These are phyloP conservation scores for Seriola dumerili DNA, from an alignment of 2,113 vertebrate genomes.

Conservation along the genomic window DNA sequence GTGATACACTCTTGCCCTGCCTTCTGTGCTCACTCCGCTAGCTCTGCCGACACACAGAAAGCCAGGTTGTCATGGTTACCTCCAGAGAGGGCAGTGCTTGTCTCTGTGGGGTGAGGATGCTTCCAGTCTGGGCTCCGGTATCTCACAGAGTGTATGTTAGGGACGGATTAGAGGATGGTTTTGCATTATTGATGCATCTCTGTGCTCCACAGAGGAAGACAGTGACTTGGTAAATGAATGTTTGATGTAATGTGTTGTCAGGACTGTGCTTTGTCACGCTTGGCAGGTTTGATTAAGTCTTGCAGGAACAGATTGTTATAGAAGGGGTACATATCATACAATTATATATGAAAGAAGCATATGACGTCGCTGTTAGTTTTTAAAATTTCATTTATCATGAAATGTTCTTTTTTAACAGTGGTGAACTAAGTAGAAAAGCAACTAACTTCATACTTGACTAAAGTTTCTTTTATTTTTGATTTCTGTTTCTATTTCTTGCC, in stretches of 20 bases:
- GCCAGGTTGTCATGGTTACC: constrained; percentile 73
- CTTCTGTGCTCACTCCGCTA: background rate
- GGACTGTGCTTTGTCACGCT: constrained; percentile 21
- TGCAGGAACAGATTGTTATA: background rate
- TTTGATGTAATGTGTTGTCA: constrained; percentile 57
- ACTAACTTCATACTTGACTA: background rate
- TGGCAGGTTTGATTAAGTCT: constrained; percentile 14
- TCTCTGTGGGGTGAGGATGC: constrained; percentile 66
- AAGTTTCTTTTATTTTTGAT: background rate
- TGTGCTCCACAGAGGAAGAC: constrained; percentile 21
- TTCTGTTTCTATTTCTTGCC: background rate
- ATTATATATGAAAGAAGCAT: background rate
- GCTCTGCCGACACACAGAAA: constrained; percentile 24
- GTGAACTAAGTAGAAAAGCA: background rate
- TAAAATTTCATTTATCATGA: background rate
- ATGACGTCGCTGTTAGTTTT: background rate
- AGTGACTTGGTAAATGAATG: constrained; percentile 61
- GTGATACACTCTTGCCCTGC: background rate
- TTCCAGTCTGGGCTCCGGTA: constrained; percentile 34
- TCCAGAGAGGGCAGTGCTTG: constrained; percentile 36
- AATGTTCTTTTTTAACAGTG: background rate
- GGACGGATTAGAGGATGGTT: background rate
- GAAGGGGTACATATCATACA: background rate
- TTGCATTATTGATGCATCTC: constrained; percentile 75
- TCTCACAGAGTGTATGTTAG: background rate